Evolutionary conservation across 2,888 invertebrate species (phyloP), one percentile per base, ranked within the genome.

Genomic region (Cotesia congregata): DNA sequence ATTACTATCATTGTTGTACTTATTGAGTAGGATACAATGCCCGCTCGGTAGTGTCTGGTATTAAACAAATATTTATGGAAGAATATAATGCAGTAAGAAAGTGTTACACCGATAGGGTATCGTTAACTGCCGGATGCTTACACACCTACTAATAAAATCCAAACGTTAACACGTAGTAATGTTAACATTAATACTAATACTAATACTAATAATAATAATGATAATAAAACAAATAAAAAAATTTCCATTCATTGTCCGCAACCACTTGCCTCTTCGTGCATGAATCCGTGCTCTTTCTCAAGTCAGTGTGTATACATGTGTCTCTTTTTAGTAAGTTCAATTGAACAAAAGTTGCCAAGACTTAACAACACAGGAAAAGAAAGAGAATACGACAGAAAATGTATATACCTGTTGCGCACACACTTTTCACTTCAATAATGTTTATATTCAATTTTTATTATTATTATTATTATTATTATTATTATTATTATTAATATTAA

Each of bases 361-460:
- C 80, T 76, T 77, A 81, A 77, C 79, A 77, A 65, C 59, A 65
- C 65, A 38, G 68, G 40, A 72, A 68, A 64, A 67, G 41, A 38
- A 41, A 77, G 75, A 67, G 74, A 78, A 50, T 50, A 12, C 7
- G 50, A 50, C 50, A 12, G 12, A 74, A 76, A 68, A 59, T 61
- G 41, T 68, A 60, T 79, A 79, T 83, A 87, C 87, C 87, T 87
- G 87, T 87, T 87, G 87, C 87, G 83, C 82, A 77, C n/a, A 41
- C 20, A 41, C 50, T 72, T 72, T 72, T 15, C 68, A 17, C 40
- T 61, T 15, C 7, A 62, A 17, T 62, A 62, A n/a, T 20, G 2
- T 17, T 15, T 62, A 15, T 20, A 20, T 17, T 62, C 7, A 12
- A 12, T 50, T 50, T 4, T 12, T 50, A 50, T 7, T 50, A 12